Evolutionary conservation across 2,113 vertebrate genomes (phyloP).

Genomic region (Oenanthe melanoleuca): DNA sequence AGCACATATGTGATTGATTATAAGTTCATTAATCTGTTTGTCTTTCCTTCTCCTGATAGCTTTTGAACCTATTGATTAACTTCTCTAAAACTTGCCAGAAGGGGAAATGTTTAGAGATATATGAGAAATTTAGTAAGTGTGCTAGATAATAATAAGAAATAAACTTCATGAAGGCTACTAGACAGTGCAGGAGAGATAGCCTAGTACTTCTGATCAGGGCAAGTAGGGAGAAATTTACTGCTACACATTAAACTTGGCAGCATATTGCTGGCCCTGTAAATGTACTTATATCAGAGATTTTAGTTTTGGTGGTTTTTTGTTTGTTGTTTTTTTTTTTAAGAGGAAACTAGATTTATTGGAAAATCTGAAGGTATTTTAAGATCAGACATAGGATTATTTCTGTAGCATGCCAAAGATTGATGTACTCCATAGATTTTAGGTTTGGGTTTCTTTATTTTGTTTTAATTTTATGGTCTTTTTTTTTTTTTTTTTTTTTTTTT

Average conservation of each 20-base stretch:
- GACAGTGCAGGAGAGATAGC: neutral
- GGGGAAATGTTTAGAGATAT: neutral
- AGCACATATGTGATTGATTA: neutral
- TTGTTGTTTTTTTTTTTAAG: neutral
- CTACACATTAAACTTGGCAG: neutral
- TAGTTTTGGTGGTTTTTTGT: neutral
- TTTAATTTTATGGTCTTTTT: neutral
- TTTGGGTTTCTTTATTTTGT: accelerated
- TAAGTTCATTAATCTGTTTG: neutral
- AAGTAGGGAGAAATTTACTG: neutral
- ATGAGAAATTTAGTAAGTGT: neutral
- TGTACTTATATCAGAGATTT: neutral
- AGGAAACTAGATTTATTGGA: neutral
- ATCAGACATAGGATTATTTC: neutral
- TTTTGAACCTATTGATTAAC: neutral
- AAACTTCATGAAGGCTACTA: neutral
- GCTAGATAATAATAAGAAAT: neutral
- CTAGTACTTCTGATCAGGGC: neutral
- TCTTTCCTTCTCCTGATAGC: neutral
- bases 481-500: neutral
- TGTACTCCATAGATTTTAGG: neutral
- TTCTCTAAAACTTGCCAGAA: neutral
- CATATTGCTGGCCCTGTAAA: neutral
- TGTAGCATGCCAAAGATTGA: neutral
- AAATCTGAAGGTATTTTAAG: neutral